Percentiles rank a stretch among this genome's conserved stretches.
Conservation (phyloP, 2,113 vertebrate genomes). For the Sisor rabdophorus region DNA sequence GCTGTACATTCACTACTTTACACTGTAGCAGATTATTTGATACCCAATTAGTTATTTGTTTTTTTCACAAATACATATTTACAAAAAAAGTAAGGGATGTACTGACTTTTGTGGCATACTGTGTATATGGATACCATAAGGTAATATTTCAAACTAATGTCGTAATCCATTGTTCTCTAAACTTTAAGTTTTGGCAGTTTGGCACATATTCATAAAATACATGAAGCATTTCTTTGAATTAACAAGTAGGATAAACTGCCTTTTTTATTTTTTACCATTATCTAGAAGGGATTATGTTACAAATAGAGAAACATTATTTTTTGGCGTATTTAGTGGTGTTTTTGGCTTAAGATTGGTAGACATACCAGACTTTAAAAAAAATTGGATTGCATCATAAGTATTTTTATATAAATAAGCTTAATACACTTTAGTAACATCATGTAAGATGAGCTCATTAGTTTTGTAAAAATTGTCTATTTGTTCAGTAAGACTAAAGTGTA, state of each 20-base stretch:
- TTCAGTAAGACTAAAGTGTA: neutral
- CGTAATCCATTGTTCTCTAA: neutral
- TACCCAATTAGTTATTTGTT: too few relatives aligned
- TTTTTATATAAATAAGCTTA: neutral
- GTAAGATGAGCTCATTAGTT: neutral
- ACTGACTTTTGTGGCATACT: too few relatives aligned
- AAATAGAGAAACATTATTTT: neutral
- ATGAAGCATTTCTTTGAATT: neutral
- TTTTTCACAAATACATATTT: too few relatives aligned
- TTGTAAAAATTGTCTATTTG: neutral
- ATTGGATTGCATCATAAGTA: neutral
- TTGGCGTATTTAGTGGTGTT: neutral
- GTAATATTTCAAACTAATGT: conserved; percentile 12
- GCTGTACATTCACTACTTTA: too few relatives aligned
- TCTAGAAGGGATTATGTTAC: too few relatives aligned
- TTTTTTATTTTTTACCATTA: too few relatives aligned
- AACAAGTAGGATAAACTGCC: neutral
- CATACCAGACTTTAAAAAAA: neutral
- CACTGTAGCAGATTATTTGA: too few relatives aligned
- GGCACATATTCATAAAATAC: neutral
- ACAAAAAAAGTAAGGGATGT: too few relatives aligned
- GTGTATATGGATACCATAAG: too few relatives aligned
- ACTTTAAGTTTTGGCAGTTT: too few relatives aligned
- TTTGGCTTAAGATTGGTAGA: neutral
- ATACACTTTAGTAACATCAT: neutral